These are phyloP conservation scores for Steromphala cineraria DNA, from an alignment of 2,888 invertebrate species.

Conservation along the genomic window DNA sequence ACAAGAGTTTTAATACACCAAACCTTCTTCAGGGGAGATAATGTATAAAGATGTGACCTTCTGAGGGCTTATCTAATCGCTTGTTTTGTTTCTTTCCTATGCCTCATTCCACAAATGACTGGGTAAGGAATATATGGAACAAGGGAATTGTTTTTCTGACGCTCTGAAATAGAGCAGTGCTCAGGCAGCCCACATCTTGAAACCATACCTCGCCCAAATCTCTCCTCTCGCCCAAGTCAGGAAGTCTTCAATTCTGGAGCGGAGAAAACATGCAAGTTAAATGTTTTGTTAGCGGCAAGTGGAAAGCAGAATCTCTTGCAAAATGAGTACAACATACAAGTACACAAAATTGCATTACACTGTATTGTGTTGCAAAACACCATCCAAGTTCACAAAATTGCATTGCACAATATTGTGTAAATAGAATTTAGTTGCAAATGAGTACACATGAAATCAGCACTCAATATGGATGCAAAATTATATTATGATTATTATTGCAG, in stretches of 20 bases:
- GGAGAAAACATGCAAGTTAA: neutral
- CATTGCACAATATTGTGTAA: too few species aligned
- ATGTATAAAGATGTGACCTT: neutral
- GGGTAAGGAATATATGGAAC: neutral
- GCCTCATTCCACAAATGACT: neutral
- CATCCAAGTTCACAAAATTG: too few species aligned
- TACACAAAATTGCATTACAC: too few species aligned
- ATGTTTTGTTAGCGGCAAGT: neutral
- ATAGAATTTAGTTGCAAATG: too few species aligned
- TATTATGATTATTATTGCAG: too few species aligned
- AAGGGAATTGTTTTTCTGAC: neutral
- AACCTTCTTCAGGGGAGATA: neutral
- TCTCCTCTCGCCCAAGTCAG: neutral
- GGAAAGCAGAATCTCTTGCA: too few species aligned
- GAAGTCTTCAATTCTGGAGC: neutral
- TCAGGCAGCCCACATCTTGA: neutral
- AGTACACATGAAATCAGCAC: too few species aligned
- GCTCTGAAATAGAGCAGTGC: neutral
- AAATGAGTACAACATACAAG: too few species aligned
- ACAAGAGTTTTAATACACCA: neutral
- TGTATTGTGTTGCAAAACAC: too few species aligned
- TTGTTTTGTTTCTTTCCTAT: constrained; percentile 5
- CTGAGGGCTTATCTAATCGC: neutral
- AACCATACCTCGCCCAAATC: neutral
- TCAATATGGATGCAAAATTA: too few species aligned